Base-by-base conservation (phyloP, 2,888 invertebrate genomes). In the Plemyria rubiginata region DNA sequence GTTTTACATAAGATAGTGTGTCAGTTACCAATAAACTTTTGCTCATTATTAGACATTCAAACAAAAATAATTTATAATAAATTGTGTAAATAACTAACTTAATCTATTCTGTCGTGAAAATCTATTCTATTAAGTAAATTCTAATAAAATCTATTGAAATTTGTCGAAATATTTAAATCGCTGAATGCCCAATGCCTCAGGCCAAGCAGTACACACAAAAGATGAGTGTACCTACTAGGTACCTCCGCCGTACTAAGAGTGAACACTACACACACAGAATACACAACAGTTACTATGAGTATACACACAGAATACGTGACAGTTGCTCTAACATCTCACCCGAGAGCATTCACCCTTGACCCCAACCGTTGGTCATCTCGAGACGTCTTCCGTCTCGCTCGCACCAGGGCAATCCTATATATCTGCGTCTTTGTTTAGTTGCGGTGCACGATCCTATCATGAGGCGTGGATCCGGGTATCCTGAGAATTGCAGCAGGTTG, bases 291-390 rank as follows among this genome's bases (percentile, higher is more conserved):
- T 8, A 16, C 11, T 52, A 38, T 41, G 11, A 51, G 29, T 40
- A 49, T 15, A 46, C 28, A 54, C 63, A 64, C 48, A 60, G 64
- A 60, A 53, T 64, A 60, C 8, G 15, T 2, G 0, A 53, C 60
- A 71, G 67, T 69, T 64, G 56, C 58, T 65, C 45, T 63, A 65
- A 69, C 69, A 69, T 71, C 82, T 87, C 87, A 86, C 86, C 88
- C 83, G 80, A 87, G 92, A 91, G 87, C 92, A 79, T 92, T 92
- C 90, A 92, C 92, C 92, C 87, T 80, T 92, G 92, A 92, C 92
- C 92, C 81, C 87, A 86, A 86, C 84, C 83, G 86, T 86, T 91
- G 92, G 92, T 90, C 92, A 92, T 90, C 89, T 86, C 80, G 84
- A 85, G 84, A 83, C 82, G 80, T 74, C 72, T 69, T 66, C 78